Conservation (phyloP, 2,113 vertebrate genomes). For the Tylochromis polylepis region DNA sequence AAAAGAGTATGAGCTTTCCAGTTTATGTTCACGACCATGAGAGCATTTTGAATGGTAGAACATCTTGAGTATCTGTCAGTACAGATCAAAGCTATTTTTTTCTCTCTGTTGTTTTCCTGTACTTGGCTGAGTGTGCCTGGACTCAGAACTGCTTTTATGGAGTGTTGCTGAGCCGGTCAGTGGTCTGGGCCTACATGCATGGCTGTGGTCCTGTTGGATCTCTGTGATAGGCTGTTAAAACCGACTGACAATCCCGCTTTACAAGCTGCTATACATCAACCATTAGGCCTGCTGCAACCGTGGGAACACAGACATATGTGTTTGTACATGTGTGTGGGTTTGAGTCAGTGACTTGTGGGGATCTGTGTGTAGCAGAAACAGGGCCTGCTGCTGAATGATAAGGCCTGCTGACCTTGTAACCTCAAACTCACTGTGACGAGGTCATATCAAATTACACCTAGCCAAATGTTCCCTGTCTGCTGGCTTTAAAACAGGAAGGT, state of each 20-base stretch:
- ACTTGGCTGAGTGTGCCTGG: slow-evolving; percentile 20
- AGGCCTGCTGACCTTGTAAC: slow-evolving; percentile 58
- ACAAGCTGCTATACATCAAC: slow-evolving; percentile 60
- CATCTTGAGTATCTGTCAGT: slow-evolving; percentile 29
- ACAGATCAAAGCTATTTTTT: slow-evolving; percentile 42
- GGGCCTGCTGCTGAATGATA: slow-evolving; percentile 51
- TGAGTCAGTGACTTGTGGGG: background rate
- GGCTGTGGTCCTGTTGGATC: slow-evolving; percentile 57
- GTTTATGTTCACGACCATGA: background rate
- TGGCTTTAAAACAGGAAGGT: slow-evolving; percentile 39
- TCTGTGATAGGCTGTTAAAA: slow-evolving; percentile 57
- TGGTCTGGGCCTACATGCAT: slow-evolving; percentile 11
- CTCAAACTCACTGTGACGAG: slow-evolving; percentile 31
- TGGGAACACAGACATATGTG: slow-evolving; percentile 53
- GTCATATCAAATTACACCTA: slow-evolving; percentile 58
- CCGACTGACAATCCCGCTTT: slow-evolving; percentile 51
- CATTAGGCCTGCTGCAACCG: slow-evolving; percentile 37
- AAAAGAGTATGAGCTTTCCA: background rate
- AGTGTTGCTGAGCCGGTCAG: slow-evolving; percentile 52
- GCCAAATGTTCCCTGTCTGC: slow-evolving; percentile 53
- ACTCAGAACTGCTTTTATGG: slow-evolving; percentile 49
- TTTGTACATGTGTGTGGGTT: background rate
- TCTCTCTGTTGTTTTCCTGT: slow-evolving; percentile 27
- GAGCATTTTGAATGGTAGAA: slow-evolving; percentile 8
- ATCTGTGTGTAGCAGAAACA: slow-evolving; percentile 30